Base-by-base conservation (phyloP, 1,140 invertebrate genomes). In the Acromyrmex echinatior region DNA sequence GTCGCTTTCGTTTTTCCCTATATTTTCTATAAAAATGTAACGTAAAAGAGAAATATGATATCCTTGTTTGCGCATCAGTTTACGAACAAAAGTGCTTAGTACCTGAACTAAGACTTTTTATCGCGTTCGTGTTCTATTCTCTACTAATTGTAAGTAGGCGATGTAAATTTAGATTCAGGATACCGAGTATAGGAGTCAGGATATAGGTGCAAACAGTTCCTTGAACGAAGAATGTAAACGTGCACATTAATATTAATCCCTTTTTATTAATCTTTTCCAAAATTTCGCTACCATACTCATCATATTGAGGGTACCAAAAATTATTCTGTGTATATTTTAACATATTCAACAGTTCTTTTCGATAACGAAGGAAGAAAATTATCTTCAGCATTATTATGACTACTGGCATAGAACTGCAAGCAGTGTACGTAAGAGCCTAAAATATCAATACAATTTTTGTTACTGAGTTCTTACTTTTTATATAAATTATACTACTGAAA, bases 251-350 rank as follows among this genome's bases (percentile, higher is more conserved):
- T 10, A 86, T 21, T 3, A 63, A n/a, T 9, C 86, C 86, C 0
- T 66, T 87, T 16, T 31, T 77, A n/a, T 89, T 73, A 18, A 66
- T 74, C 3, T 66, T 10, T 1, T 35, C n/a, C 7, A 91, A 12
- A 12, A 92, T 12, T 0, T 10, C 35, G 0, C 51, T 49, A 14
- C 87, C 87, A 18, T 80, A 51, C 1, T 65, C 63, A 21, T 88
- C 65, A 28, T 92, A 90, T 1, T 90, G 51, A 0, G 3, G 51
- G 16, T 84, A 68, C 91, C 91, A 92, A 58, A 92, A 92, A 31
- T 92, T 87, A 0, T 86, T 82, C 6, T 87, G 70, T 14, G 89
- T 85, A 7, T 84, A 86, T 7, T 5, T 45, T 5, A 92, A 63
- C 25, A 92, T 53, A 3, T 10, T 1, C 16, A 91, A 28, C 6